These are phyloP conservation scores for Semaprochilodus insignis DNA, from an alignment of 2,797 vertebrate genomes.

Conservation along the genomic window DNA sequence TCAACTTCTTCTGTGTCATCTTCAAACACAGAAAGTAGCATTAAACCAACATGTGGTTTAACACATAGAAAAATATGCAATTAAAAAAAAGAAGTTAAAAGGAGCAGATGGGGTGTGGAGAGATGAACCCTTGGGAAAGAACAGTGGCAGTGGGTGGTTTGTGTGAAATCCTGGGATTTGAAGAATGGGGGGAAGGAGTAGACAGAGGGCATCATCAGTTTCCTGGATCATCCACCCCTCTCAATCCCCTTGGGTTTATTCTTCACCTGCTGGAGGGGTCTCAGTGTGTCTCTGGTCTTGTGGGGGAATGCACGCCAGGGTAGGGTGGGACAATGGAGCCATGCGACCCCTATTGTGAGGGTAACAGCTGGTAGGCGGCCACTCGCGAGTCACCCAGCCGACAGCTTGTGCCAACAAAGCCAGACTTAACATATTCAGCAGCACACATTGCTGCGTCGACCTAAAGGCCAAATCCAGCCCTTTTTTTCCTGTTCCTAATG, in stretches of 20 bases:
- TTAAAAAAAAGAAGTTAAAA: constrained; percentile 32
- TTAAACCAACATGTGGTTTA: constrained; percentile 2
- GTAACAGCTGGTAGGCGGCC: constrained; percentile 69
- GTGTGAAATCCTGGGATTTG: not conserved
- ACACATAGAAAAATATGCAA: constrained; percentile 19
- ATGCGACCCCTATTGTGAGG: constrained; percentile 58
- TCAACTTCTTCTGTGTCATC: constrained; percentile 18
- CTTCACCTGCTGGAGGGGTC: constrained; percentile 53
- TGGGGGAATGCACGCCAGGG: constrained; percentile 57
- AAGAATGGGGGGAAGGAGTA: constrained; percentile 2
- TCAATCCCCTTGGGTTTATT: constrained; percentile 37
- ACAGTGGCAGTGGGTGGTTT: constrained; percentile 25
- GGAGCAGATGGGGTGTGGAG: constrained; percentile 58
- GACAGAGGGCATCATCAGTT: constrained; percentile 21
- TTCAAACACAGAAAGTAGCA: constrained; percentile 15
- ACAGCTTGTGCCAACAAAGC: constrained; percentile 65
- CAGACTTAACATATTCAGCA: constrained; percentile 46
- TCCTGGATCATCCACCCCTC: constrained; percentile 19
- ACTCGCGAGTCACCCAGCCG: constrained; percentile 48
- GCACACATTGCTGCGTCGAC: constrained; percentile 20
- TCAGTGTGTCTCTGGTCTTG: constrained; percentile 41
- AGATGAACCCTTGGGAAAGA: not conserved
- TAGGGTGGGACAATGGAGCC: constrained; percentile 59
- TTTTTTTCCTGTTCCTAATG: not conserved
- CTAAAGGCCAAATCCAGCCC: constrained; percentile 16